A percentile compares a stretch with the other conserved stretches of the same genome.
Conservation (phyloP, 1,140 invertebrate genomes). For the Cylas formicarius region DNA sequence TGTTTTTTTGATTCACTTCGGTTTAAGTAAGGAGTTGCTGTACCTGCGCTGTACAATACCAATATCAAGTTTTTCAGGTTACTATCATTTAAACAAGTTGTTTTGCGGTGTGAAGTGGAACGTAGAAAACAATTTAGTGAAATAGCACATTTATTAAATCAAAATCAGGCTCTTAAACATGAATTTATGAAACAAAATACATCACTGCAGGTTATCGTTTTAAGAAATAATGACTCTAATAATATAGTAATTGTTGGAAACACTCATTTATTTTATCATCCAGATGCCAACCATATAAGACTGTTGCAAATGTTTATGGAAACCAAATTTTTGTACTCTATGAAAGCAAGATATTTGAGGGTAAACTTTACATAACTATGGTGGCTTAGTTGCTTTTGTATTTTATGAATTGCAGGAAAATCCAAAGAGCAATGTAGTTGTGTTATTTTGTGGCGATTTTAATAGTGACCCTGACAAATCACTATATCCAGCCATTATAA, state of each 20-base stretch:
- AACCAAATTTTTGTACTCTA: slow-evolving; percentile 50
- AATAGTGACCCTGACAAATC: slow-evolving; percentile 78
- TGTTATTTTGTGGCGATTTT: slow-evolving; percentile 71
- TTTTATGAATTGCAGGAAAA: slow-evolving; percentile 8
- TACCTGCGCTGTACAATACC: not conserved
- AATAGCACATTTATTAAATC: slow-evolving; percentile 53
- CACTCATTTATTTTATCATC: slow-evolving; percentile 89
- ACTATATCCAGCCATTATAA: slow-evolving; percentile 66
- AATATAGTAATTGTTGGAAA: slow-evolving; percentile 69
- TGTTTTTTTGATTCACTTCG: slow-evolving; percentile 61
- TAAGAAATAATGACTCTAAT: slow-evolving; percentile 53
- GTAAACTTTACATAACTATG: slow-evolving; percentile 3
- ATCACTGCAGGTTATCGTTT: slow-evolving; percentile 52
- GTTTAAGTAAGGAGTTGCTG: slow-evolving; percentile 49
- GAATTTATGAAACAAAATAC: slow-evolving; percentile 57
- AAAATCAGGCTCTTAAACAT: slow-evolving; percentile 52
- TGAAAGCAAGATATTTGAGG: slow-evolving; percentile 41
- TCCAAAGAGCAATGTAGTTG: not conserved
- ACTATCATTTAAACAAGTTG: slow-evolving; percentile 13
- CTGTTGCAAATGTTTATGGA: slow-evolving; percentile 65
- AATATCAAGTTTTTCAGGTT: slow-evolving; percentile 12
- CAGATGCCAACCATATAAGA: slow-evolving; percentile 79
- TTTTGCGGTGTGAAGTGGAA: slow-evolving; percentile 9
- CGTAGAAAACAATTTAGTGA: slow-evolving; percentile 47
- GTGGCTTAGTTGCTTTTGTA: slow-evolving; percentile 43